phyloP scores from a whole-genome alignment of 2,888 invertebrate species.

The Brachyptera putata region DNA sequence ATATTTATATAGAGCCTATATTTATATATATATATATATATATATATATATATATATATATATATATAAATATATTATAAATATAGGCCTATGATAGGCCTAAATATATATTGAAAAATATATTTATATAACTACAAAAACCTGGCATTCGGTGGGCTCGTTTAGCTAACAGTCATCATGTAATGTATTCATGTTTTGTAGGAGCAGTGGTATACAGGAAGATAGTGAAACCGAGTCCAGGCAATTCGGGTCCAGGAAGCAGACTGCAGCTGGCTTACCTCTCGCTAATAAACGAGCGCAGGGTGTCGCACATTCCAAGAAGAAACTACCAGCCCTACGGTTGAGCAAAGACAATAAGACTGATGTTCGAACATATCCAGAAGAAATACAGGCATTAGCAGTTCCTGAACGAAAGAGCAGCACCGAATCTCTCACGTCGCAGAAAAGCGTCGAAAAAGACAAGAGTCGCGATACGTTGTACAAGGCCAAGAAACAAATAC shows the following conservation, averaged over 20 bases:
- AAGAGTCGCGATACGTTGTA: constrained; percentile 42
- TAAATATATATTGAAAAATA: too few relatives aligned
- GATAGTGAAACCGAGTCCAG: constrained; percentile 48
- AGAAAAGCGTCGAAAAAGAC: constrained; percentile 39
- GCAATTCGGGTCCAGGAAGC: background rate
- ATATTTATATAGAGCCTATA: too few relatives aligned
- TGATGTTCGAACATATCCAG: constrained; percentile 31
- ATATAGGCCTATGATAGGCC: too few relatives aligned
- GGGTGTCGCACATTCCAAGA: constrained; percentile 27
- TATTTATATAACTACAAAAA: too few relatives aligned
- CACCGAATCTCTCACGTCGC: constrained; percentile 51
- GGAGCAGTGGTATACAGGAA: constrained; percentile 55
- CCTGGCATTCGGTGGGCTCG: too few relatives aligned
- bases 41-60: too few relatives aligned
- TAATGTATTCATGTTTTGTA: constrained; percentile 36
- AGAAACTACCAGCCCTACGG: constrained; percentile 28
- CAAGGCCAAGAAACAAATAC: constrained; percentile 47
- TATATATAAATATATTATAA: too few relatives aligned
- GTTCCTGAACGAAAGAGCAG: constrained; percentile 50
- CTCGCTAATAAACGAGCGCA: background rate
- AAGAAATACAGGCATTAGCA: constrained; percentile 32
- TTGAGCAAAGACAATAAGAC: constrained; percentile 29
- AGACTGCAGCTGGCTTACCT: background rate
- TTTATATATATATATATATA: too few relatives aligned
- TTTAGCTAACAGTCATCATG: background rate